These are phyloP conservation scores for Lamellibrachia satsuma DNA, from an alignment of 2,888 invertebrate species.

Conservation along the genomic window DNA sequence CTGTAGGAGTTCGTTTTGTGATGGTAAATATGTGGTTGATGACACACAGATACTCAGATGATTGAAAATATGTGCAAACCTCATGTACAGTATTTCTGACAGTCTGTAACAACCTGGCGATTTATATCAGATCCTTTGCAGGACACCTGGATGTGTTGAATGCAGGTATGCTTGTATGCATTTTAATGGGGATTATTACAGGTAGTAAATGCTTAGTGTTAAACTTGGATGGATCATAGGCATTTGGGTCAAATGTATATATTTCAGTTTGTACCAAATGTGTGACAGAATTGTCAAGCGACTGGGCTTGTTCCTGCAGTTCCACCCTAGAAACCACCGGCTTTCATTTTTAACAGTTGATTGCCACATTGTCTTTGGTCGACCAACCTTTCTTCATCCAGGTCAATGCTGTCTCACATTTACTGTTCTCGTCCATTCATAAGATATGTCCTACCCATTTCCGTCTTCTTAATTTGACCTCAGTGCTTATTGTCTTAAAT, in stretches of 20 bases:
- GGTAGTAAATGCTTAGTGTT: background rate
- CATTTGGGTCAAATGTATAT: background rate
- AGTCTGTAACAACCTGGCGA: background rate
- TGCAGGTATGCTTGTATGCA: background rate
- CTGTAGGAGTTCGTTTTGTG: background rate
- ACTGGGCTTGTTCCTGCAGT: too few species aligned
- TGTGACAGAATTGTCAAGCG: too few species aligned
- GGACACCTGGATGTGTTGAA: background rate
- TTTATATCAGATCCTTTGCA: background rate
- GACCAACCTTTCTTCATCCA: too few species aligned
- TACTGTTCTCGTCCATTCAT: too few species aligned
- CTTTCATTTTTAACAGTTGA: too few species aligned
- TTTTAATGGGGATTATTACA: background rate
- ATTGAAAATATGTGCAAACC: background rate
- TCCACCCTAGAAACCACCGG: too few species aligned
- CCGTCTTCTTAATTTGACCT: too few species aligned
- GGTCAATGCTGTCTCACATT: too few species aligned
- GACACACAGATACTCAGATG: background rate
- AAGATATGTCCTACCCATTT: too few species aligned
- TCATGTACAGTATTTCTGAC: background rate
- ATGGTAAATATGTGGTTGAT: background rate
- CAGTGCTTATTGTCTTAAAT: too few species aligned
- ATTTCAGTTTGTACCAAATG: too few species aligned
- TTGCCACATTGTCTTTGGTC: too few species aligned
- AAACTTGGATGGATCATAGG: background rate